Percentiles rank a stretch among this genome's conserved stretches.
phyloP scores from a whole-genome alignment of 2,888 invertebrate genomes.

The Nudaria mundana region DNA sequence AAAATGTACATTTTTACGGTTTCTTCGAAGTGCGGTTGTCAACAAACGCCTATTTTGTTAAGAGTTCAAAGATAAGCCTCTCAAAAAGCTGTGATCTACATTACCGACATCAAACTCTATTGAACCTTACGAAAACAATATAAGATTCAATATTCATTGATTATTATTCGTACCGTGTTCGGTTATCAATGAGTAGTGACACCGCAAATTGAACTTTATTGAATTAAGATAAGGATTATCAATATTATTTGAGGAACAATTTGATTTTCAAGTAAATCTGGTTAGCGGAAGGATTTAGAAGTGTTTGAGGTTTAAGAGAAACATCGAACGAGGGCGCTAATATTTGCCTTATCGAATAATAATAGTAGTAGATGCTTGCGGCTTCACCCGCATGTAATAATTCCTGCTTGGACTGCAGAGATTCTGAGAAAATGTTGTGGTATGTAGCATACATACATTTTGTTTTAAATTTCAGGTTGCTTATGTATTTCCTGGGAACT shows the following conservation, averaged over 20 bases:
- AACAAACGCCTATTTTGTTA: slow-evolving; percentile 31
- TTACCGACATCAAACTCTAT: slow-evolving; percentile 2
- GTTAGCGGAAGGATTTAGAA: slow-evolving; percentile 31
- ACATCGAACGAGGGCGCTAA: slow-evolving; percentile 11
- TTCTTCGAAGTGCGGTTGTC: slow-evolving; percentile 12
- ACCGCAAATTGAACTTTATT: slow-evolving; percentile 7
- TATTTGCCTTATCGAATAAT: slow-evolving; percentile 22
- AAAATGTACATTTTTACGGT: slow-evolving; percentile 29
- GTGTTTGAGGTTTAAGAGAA: slow-evolving; percentile 34
- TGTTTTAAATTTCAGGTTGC: too few relatives aligned
- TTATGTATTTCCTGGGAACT: too few relatives aligned
- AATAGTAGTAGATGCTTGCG: too few relatives aligned
- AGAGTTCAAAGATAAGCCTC: slow-evolving; percentile 33
- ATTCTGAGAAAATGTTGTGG: too few relatives aligned
- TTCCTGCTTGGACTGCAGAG: too few relatives aligned
- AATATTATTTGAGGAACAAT: not conserved
- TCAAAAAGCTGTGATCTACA: slow-evolving; percentile 13
- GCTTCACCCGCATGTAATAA: too few relatives aligned
- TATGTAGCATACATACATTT: too few relatives aligned
- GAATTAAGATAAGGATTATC: not conserved
- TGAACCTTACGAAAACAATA: not conserved
- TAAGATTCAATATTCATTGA: slow-evolving; percentile 9
- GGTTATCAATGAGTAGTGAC: slow-evolving; percentile 3
- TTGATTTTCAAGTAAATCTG: slow-evolving; percentile 1
- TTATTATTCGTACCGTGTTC: not conserved